A percentile compares a stretch with the other conserved stretches of the same genome.
Conservation (phyloP, 2,113 vertebrate genomes). For the Mastomys natalensis region DNA sequence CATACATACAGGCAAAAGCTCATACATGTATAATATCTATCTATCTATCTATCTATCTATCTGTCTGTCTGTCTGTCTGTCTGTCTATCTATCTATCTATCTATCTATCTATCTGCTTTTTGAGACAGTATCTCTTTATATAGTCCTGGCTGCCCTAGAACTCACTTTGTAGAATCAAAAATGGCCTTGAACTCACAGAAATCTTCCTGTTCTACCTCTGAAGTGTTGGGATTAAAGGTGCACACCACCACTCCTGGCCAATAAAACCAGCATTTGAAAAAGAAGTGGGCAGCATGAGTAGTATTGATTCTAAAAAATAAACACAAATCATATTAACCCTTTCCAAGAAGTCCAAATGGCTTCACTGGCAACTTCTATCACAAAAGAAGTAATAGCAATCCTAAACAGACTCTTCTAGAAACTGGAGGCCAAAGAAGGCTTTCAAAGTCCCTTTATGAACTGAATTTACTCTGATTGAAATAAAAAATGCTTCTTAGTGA, state of each 20-base stretch:
- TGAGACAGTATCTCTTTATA: neutral
- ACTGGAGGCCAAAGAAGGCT: neutral
- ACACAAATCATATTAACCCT: neutral
- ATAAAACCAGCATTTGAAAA: neutral
- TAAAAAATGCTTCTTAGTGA: neutral
- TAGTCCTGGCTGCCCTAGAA: neutral
- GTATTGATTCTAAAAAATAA: conserved; percentile 2
- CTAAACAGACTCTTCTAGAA: neutral
- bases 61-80: too few relatives aligned
- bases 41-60: too few relatives aligned
- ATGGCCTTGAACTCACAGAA: neutral
- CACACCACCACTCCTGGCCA: neutral
- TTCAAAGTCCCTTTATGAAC: neutral
- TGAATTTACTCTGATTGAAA: neutral
- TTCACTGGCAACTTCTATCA: neutral
- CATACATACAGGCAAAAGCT: neutral
- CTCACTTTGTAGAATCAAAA: neutral
- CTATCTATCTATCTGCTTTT: neutral
- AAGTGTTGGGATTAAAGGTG: neutral
- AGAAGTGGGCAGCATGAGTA: neutral
- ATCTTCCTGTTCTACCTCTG: neutral
- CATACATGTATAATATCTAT: neutral
- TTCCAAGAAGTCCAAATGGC: neutral
- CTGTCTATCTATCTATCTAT: too few relatives aligned
- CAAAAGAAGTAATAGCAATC: neutral